Evolutionary conservation across 2,113 vertebrate genomes (phyloP).

Genomic region (Euleptes europaea): DNA sequence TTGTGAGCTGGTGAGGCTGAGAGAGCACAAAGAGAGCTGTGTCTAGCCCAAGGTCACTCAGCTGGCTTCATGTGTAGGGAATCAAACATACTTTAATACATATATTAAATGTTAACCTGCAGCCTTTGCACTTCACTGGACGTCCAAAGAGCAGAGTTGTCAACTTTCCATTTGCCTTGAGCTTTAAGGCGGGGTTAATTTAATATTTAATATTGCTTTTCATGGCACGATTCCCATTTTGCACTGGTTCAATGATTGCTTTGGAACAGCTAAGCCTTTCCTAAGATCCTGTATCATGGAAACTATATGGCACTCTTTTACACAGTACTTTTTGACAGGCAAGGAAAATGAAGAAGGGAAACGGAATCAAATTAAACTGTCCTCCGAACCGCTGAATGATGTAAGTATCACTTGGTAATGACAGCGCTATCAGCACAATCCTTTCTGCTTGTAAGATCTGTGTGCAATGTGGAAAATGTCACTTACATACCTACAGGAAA

Average conservation of each 20-base stretch:
- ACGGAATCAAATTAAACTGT: not conserved
- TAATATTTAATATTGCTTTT: conserved; percentile 47
- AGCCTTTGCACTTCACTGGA: conserved; percentile 35
- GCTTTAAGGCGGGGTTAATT: conserved; percentile 48
- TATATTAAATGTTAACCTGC: conserved; percentile 48
- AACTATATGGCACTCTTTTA: conserved; percentile 27
- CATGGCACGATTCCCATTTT: conserved; percentile 30
- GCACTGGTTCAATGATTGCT: conserved; percentile 12
- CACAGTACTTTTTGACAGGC: conserved; percentile 9
- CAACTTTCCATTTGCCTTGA: conserved; percentile 18
- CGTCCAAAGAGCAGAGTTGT: not conserved
- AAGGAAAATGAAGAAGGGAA: conserved; percentile 1
- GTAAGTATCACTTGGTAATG: too few species aligned
- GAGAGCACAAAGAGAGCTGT: too few species aligned
- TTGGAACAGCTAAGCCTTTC: conserved; percentile 21
- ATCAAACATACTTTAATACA: too few species aligned
- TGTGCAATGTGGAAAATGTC: too few species aligned
- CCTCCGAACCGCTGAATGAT: too few species aligned
- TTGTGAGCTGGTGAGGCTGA: too few species aligned
- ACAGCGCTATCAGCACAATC: too few species aligned
- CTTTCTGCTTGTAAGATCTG: too few species aligned
- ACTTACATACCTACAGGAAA: too few species aligned
- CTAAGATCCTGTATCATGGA: conserved; percentile 30
- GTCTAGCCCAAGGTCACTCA: too few species aligned
- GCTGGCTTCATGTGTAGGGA: too few species aligned